phyloP scores from a whole-genome alignment of 1,140 invertebrate species.

The Aphelenchoides fujianensis region DNA sequence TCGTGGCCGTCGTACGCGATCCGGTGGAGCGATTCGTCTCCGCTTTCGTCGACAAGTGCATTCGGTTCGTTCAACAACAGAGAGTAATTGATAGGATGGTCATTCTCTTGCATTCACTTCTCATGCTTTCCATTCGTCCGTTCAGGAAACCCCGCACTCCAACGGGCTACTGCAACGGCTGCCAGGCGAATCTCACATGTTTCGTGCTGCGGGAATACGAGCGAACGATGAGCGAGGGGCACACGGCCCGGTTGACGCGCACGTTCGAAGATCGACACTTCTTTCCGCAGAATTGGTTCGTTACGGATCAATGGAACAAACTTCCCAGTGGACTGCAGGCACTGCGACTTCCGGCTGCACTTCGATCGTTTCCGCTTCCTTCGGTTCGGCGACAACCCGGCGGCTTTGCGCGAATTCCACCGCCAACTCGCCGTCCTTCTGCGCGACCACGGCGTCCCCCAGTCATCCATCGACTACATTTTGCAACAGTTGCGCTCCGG shows the following conservation, averaged over 20 bases:
- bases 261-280: conserved; percentile 44
- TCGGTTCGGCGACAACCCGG: neutral
- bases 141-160: conserved; percentile 26
- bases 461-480: neutral
- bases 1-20: conserved; percentile 26
- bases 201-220: conserved; percentile 37
- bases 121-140: no score
- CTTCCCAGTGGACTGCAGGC: no score
- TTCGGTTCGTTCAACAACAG: conserved; percentile 16
- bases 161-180: conserved; percentile 33
- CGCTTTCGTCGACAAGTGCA: conserved; percentile 35
- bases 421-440: neutral
- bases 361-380: conserved; percentile 21
- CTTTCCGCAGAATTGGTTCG: conserved; percentile 45
- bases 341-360: conserved; percentile 23
- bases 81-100: no score
- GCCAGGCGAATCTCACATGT: conserved; percentile 35
- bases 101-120: no score
- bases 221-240: no score
- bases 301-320: no score
- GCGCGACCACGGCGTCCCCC: neutral
- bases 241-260: neutral
- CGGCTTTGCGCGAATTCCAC: neutral
- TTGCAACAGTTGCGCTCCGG: neutral
- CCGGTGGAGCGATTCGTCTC: conserved; percentile 36